phyloP scores from a whole-genome alignment of 2,797 vertebrate species.

The Propithecus perrieri region DNA sequence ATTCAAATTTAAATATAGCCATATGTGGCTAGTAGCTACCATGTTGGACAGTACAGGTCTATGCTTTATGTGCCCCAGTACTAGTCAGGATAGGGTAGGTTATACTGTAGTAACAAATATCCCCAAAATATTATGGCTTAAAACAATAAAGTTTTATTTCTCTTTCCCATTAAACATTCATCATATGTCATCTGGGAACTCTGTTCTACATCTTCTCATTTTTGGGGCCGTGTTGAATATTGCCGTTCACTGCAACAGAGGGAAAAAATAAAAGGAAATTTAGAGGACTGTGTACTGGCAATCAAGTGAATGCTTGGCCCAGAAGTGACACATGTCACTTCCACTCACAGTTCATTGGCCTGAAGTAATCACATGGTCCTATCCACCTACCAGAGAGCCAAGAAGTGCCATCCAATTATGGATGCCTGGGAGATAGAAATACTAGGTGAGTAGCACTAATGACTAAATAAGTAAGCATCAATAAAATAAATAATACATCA shows the following conservation, averaged over 20 bases:
- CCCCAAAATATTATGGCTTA: neutral
- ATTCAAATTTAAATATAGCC: neutral
- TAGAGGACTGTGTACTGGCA: neutral
- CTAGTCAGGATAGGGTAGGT: neutral
- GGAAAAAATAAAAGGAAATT: neutral
- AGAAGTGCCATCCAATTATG: neutral
- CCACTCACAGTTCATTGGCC: neutral
- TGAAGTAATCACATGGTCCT: neutral
- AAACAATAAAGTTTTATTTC: neutral
- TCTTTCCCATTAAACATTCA: neutral
- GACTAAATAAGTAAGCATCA: neutral
- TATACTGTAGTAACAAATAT: constrained; percentile 14
- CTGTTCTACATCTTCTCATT: neutral
- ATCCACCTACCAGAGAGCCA: neutral
- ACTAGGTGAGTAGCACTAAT: neutral
- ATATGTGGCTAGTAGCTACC: neutral
- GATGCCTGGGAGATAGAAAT: neutral
- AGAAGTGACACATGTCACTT: neutral
- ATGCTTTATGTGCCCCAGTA: neutral
- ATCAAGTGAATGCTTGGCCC: neutral
- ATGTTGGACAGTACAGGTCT: neutral
- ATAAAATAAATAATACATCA: constrained; percentile 16
- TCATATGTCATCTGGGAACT: neutral
- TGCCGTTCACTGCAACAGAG: neutral
- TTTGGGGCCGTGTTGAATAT: neutral